Evolutionary conservation across 2,113 vertebrate genomes (phyloP).

Genomic region (Podarcis muralis): DNA sequence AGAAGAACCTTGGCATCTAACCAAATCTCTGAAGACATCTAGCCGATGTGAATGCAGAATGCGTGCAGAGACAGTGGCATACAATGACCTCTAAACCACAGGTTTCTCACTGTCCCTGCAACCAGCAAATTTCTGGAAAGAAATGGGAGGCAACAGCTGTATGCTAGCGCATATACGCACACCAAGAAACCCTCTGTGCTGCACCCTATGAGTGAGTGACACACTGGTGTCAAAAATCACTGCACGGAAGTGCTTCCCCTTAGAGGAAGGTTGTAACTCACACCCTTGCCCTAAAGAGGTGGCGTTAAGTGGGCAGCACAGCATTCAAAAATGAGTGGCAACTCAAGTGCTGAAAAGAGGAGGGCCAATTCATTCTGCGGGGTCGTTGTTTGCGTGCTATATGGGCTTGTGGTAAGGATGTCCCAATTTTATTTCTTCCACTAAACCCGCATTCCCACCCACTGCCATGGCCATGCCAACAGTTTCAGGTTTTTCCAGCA

Average conservation of each 20-base stretch:
- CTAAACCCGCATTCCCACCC: neutral
- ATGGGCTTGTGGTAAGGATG: neutral
- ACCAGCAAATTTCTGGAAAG: neutral
- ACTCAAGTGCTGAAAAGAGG: accelerated
- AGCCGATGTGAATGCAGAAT: neutral
- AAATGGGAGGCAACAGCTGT: neutral
- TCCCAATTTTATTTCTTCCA: neutral
- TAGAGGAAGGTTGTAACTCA: neutral
- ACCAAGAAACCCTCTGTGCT: neutral
- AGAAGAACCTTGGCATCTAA: neutral
- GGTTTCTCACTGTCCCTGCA: neutral
- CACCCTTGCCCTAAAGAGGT: neutral
- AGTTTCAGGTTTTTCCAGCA: neutral
- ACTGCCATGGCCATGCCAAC: neutral
- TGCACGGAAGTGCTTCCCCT: neutral
- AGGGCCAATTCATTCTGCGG: too few species aligned
- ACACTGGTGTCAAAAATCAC: neutral
- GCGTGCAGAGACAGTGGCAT: neutral
- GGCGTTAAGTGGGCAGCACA: neutral
- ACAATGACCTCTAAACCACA: neutral
- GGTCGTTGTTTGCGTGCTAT: neutral
- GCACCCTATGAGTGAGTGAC: neutral
- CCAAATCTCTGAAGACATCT: neutral
- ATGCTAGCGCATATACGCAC: neutral
- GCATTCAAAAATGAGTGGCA: accelerated